These are phyloP conservation scores for Zele albiditarsus DNA, from an alignment of 2,888 invertebrate genomes.

Conservation along the genomic window DNA sequence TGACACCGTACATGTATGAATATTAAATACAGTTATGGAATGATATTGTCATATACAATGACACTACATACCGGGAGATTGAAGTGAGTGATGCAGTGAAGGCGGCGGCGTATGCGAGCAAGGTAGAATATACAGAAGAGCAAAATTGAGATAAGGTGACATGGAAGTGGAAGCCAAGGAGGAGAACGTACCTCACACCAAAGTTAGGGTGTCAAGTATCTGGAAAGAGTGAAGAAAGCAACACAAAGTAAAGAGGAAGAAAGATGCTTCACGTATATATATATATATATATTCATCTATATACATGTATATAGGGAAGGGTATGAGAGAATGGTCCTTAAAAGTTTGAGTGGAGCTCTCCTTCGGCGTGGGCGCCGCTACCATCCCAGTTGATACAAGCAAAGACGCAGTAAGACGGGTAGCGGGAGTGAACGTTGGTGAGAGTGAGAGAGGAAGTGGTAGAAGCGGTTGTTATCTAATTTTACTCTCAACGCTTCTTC, in stretches of 20 bases:
- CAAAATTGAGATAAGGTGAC: constrained; percentile 8
- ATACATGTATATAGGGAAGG: background rate
- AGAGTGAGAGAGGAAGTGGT: background rate
- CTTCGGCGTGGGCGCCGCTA: constrained; percentile 37
- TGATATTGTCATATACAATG: constrained; percentile 13
- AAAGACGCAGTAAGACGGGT: constrained; percentile 48
- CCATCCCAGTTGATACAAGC: constrained; percentile 52
- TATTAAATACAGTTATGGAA: background rate
- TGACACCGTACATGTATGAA: background rate
- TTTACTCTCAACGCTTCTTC: constrained; percentile 73
- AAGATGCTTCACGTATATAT: background rate
- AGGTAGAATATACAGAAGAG: background rate
- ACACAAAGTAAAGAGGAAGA: constrained; percentile 7
- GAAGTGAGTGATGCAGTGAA: constrained; percentile 28
- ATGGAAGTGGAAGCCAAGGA: constrained; percentile 27
- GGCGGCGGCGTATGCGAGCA: background rate
- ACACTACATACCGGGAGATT: constrained; percentile 14
- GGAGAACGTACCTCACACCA: constrained; percentile 16
- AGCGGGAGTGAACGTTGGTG: background rate
- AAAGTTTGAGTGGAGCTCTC: constrained; percentile 54
- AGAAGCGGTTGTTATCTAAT: constrained; percentile 72
- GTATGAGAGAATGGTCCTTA: constrained; percentile 61
- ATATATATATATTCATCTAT: constrained; percentile 6
- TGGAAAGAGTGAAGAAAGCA: constrained; percentile 20
- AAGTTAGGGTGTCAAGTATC: constrained; percentile 21